Base-by-base conservation (phyloP, 2,113 vertebrate species). In the Acrocephalus arundinaceus region DNA sequence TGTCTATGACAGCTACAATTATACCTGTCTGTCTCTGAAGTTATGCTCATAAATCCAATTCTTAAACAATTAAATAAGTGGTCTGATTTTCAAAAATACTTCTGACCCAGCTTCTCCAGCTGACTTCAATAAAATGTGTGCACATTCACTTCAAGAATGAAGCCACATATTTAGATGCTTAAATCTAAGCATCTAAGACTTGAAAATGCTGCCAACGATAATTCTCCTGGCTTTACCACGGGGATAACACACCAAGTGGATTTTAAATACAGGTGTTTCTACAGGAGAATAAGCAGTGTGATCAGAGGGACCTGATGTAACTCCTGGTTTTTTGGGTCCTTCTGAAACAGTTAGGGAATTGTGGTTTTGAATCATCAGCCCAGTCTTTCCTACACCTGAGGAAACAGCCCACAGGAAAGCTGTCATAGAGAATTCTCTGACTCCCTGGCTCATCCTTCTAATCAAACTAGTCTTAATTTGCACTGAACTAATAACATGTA, bases 221-320 rank as follows among this genome's bases (percentile, higher is more conserved):
- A 93, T 79, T 92, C 66, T 89, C 8, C 62, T 37, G 33, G 46
- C 22, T 82, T 93, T 24, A 63, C 24, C 25, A 37, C 0, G 4
- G 49, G 16, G 30, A 77, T 71, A 87, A 92, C 10, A 89, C 27
- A 62, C n/a, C 74, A 57, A 62, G 21, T 46, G 58, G 30, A 62
- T 83, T 91, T 91, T 70, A 89, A 90, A 70, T 87, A 89, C 74
- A 93, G 87, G 89, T 89, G 51, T 63, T 96, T 94, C 71, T 86
- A 55, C 49, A 62, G 63, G 66, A 87, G 37, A 87, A 79, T 49
- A 79, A 85, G 46, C 82, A 75, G 48, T 46, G 9, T 77, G 88
- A 92, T 62, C 41, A 58, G 54, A 93, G 49, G 25, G 45, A 83
- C 52, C 63, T 84, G 79, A 86, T 67, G 35, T 67, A 93, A 83